Evolutionary conservation across 2,797 vertebrate species (phyloP), one percentile per base, ranked within the genome.

Genomic region (Anguilla anguilla): DNA sequence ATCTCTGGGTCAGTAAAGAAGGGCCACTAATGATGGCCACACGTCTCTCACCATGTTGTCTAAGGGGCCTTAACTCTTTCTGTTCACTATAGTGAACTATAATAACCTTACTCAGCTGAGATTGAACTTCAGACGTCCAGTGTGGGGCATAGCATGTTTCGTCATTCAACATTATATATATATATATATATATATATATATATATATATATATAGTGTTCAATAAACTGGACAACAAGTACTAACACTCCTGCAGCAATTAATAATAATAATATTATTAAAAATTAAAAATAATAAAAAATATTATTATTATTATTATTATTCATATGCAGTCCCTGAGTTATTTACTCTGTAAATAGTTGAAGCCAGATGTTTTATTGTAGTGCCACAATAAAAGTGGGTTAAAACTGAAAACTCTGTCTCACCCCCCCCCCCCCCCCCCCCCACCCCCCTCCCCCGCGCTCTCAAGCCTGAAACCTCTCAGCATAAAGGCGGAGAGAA

Each of bases 401-500:
- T 5, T 46, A 46, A 4, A 46, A 46, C 43, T 46, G 43, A 46
- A 46, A 46, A 46, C 43, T 46, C 43, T 46, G 43, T 46, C 43
- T 46, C 43, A 46, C 39, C 39, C 35, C 35, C 35, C 35, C 35
- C 35, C 35, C 39, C 39, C 39, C 39, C 39, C 39, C 39, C 39
- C 39, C 39, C 1, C 35, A 1, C 49, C n/a, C n/a, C n/a, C n/a
- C n/a, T n/a, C n/a, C 17, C 1, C 59, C 15, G 22, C 3, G 2
- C 1, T 61, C 3, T 61, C 17, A 61, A 17, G 59, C 95, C 96
- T 96, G 96, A 94, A 96, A 95, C 96, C 96, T 93, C 95, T 97
- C 97, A 97, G 97, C 95, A 97, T 97, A 98, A 96, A 97, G 95
- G 95, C 97, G 96, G 96, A 96, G 96, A 97, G 97, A 97, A 39